These are phyloP conservation scores for zebrafish (Danio rerio) DNA, from an alignment of 2,113 vertebrate species.

Conservation along the genomic window DNA sequence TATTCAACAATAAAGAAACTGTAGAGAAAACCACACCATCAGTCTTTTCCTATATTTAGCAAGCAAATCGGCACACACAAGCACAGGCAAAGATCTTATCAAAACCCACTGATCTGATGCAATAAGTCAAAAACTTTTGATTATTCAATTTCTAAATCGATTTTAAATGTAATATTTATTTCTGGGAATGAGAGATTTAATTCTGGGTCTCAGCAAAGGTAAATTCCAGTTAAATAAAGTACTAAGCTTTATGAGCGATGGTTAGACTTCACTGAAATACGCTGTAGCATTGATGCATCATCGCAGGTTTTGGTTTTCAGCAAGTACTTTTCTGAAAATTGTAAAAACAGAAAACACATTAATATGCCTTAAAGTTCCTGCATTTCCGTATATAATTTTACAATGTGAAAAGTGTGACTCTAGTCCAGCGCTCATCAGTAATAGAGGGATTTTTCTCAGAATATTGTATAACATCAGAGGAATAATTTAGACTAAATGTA, in stretches of 20 bases:
- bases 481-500: neutral
- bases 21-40: neutral
- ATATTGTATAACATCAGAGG: neutral
- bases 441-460: neutral
- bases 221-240: neutral
- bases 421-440: neutral
- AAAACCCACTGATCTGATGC: neutral
- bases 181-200: neutral
- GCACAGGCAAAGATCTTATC: constrained; percentile 2
- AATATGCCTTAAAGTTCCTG: neutral
- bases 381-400: neutral
- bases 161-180: neutral
- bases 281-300: neutral
- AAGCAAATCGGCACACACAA: constrained; percentile 5
- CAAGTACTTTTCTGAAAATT: too few relatives aligned
- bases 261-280: neutral
- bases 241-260: neutral
- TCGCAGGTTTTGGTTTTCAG: too few relatives aligned
- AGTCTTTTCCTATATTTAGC: neutral
- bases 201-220: too few relatives aligned
- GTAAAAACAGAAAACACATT: neutral
- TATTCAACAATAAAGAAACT: neutral
- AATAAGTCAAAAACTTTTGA: neutral
- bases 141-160: neutral
- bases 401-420: neutral